Evolutionary conservation across 2,888 invertebrate species (phyloP).

Genomic region (Lumbricus terrestris): DNA sequence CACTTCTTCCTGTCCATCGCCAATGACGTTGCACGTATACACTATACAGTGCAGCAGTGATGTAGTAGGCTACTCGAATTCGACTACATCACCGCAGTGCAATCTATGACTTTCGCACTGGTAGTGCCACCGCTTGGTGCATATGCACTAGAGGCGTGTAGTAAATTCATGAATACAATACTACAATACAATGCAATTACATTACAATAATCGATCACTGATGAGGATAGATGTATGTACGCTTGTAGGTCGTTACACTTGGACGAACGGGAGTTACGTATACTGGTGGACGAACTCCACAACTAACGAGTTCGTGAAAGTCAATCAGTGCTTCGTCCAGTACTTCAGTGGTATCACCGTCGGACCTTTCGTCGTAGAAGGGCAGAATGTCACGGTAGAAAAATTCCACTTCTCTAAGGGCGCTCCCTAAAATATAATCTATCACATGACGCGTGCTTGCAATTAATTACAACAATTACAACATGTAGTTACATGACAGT

Average conservation of each 20-base stretch:
- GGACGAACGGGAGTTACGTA: conserved; percentile 40
- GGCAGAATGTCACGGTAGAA: conserved; percentile 26
- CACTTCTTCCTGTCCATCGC: too few relatives aligned
- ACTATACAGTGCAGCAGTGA: too few relatives aligned
- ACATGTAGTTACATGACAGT: too few relatives aligned
- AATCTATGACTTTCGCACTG: too few relatives aligned
- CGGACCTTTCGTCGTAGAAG: conserved; percentile 43
- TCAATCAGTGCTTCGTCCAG: conserved; percentile 44
- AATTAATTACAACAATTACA: too few relatives aligned
- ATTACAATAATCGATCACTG: background rate
- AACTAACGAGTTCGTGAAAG: conserved; percentile 37
- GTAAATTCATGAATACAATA: too few relatives aligned
- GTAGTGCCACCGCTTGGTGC: too few relatives aligned
- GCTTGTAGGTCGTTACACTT: conserved; percentile 21
- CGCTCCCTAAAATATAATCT: background rate
- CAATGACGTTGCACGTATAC: too few relatives aligned
- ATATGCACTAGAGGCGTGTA: too few relatives aligned
- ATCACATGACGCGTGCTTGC: background rate
- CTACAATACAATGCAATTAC: too few relatives aligned
- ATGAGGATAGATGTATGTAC: background rate
- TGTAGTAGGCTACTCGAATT: too few relatives aligned
- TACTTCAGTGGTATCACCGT: conserved; percentile 43
- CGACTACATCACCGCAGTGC: too few relatives aligned
- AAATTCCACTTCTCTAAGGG: background rate
- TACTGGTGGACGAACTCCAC: conserved; percentile 50